Base-by-base conservation (phyloP, 2,797 vertebrate genomes). In the Acomys russatus region DNA sequence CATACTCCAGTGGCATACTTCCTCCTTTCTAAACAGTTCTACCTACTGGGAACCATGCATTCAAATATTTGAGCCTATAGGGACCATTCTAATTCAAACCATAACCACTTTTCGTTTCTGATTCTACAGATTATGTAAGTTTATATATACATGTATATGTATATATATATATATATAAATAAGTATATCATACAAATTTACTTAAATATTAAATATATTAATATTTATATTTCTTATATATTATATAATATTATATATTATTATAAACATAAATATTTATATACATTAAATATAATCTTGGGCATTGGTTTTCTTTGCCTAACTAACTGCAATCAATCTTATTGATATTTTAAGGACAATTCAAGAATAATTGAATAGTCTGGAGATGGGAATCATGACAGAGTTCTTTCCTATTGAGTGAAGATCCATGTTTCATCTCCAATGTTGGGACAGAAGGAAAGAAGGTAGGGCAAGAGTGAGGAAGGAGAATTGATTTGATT, bases 101-200 rank as follows among this genome's bases (percentile, higher is more conserved):
- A 64, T 22, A 78, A 71, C 91, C 6, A 63, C 33, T 91, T 96
- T 92, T 25, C 71, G 14, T 35, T 14, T 38, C 38, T 91, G 25
- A 87, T 59, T 14, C 1, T 56, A 89, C 17, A 82, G 12, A 83
- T 77, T 30, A 94, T 51, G 30, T 70, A 93, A 96, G 88, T 93
- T 59, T 80, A 84, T 2, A 63, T 88, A 44, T 4, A 77, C 17
- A 77, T 1, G 4, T 17, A 77, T 30, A 20, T 33, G 33, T 10
- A 54, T 30, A 44, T 14, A 28, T 6, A 51, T 8, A 30, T 25
- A 49, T 5, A 44, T 28, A 73, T 2, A 28, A 23, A 71, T 35
- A 38, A 38, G 38, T 18, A 73, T 44, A 44, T 44, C 44, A 44
- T 44, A 44, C 44, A 44, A 44, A 44, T 44, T 44, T 44, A 44